Base-by-base conservation (phyloP, 2,888 invertebrate species). In the Heliconius erato region DNA sequence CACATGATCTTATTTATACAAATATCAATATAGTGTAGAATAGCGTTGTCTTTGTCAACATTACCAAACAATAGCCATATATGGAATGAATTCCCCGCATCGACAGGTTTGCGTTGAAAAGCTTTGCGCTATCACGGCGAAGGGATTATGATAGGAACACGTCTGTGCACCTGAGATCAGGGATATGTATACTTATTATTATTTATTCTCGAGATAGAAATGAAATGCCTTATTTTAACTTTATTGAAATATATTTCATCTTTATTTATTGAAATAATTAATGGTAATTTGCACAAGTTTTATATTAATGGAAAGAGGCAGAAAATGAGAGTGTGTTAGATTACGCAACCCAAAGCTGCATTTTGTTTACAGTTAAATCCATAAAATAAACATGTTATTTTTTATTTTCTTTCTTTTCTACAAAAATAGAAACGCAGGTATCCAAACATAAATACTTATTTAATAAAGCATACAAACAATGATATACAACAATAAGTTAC, bases 121-220 rank as follows among this genome's bases (percentile, higher is more conserved):
- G 63, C 63, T 76, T 63, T 76, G 76, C 76, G 63, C 35, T 63
- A 40, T 76, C 76, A 76, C 76, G 76, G 76, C n/a, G 63, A 26
- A 76, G 76, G 76, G 76, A 76, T 76, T 76, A 76, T 76, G 76
- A 35, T 76, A 76, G 26, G 76, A n/a, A 23, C 76, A 63, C 63
- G n/a, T 9, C 16, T 26, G 59, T 76, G n/a, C 76, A 76, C 40
- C 26, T 76, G 63, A n/a, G 59, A 16, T 3, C 76, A 76, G 19
- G 7, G 23, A 63, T 76, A 76, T 63, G 11, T n/a, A 23, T 63
- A 59, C 7, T 54, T 54, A 3, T 23, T n/a, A n/a, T n/a, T n/a
- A 35, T 0, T 35, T 35, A 19, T 54, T 19, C 54, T 19, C 19
- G 54, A 54, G 19, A 54, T 19, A 54, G 19, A 7, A 54, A 19